Percentiles rank a stretch among this genome's conserved stretches.
phyloP scores from a whole-genome alignment of 2,888 invertebrate species.

The Troilus luridus region DNA sequence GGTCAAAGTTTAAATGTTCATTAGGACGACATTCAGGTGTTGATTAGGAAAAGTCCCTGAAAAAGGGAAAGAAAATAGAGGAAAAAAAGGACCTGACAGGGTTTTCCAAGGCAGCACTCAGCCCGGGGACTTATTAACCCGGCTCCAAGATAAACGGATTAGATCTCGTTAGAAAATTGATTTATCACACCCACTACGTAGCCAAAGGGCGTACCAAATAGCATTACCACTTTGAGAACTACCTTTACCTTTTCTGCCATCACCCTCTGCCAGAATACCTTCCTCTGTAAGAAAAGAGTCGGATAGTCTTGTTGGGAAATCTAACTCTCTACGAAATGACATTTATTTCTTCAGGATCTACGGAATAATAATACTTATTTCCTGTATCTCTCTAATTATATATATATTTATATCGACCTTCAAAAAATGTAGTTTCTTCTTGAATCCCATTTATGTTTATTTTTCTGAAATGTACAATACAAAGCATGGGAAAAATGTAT shows the following conservation, averaged over 20 bases:
- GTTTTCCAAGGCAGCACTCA: neutral
- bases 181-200: slow-evolving; percentile 27
- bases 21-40: slow-evolving; percentile 24
- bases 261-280: neutral
- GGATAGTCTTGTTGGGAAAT: neutral
- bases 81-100: neutral
- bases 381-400: neutral
- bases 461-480: too few relatives aligned
- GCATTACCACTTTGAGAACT: neutral
- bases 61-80: neutral
- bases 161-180: slow-evolving; percentile 38
- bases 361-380: neutral
- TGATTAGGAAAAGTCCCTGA: slow-evolving; percentile 4
- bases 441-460: too few relatives aligned
- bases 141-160: neutral
- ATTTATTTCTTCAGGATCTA: neutral
- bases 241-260: neutral
- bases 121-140: slow-evolving; percentile 27
- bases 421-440: too few relatives aligned
- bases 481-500: too few relatives aligned
- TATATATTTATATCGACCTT: too few relatives aligned
- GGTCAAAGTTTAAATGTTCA: slow-evolving; percentile 28
- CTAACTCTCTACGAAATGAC: neutral
- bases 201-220: slow-evolving; percentile 30
- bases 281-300: neutral